Evolutionary conservation across 2,797 vertebrate species (phyloP), one percentile per base, ranked within the genome.

Genomic region (Rhynchonycteris naso): DNA sequence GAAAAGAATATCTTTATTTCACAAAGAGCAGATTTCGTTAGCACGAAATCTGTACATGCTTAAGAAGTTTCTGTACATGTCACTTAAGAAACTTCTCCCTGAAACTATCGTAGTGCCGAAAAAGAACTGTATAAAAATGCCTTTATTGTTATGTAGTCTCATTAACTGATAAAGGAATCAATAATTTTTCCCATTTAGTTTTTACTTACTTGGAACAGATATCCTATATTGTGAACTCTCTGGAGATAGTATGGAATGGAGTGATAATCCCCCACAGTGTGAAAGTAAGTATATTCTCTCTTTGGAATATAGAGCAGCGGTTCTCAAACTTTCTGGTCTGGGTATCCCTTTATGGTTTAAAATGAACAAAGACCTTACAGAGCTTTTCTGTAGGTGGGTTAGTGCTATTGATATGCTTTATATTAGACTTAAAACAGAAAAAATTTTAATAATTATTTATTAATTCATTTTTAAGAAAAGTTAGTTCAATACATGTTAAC

Each of bases 201-300:
- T 72, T 95, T 88, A 90, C 18, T 47, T 98, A 74, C 0, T 0
- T 68, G 98, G 98, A 35, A 0, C 0, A 5, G 0, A 0, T 4
- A 1, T 21, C 72, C 16, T 97, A 52, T 0, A 33, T 19, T 98
- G 98, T 95, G 7, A 11, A 3, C 7, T 97, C 82, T 12, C 2
- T 66, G 81, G 15, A 54, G 7, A 0, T 2, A 5, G 0, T 1
- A 69, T 97, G 87, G 14, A 0, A 0, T 98, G 98, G 98, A 30
- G 0, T 43, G 35, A 18, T 74, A 0, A 0, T 4, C 0, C 88
- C 58, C 98, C 98, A 72, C 0, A 2, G 1, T 98, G 98, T 97
- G 80, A 97, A 33, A 85, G 98, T 98, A 76, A 98, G 97, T 97
- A 79, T 58, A 72, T 90, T 15, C 35, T 95, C 43, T 43, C 26